Conservation (phyloP, 2,797 vertebrate species). For the Sebastes itinus region DNA sequence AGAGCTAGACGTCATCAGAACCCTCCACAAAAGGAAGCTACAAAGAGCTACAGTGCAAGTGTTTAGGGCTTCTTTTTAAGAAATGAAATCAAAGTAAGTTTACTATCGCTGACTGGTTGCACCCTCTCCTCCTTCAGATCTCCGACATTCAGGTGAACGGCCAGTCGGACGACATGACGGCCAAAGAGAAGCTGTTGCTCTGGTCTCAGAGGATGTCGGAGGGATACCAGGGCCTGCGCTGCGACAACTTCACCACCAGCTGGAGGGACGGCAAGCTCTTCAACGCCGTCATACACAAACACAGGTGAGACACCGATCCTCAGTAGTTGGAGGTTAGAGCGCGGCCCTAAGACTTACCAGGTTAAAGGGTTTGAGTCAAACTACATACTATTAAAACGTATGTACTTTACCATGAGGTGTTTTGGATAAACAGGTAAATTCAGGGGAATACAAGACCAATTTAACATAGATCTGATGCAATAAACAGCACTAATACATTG, state of each 20-base stretch:
- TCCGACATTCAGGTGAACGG: constrained; percentile 97
- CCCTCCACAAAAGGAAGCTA: background rate
- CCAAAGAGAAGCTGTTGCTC: constrained; percentile 96
- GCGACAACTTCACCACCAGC: constrained; percentile 94
- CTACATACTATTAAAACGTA: background rate
- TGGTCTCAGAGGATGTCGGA: constrained; percentile 98
- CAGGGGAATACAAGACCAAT: background rate
- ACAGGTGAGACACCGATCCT: constrained; percentile 81
- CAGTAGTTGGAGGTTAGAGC: background rate
- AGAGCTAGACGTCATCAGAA: background rate
- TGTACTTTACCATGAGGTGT: background rate
- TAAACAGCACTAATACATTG: background rate
- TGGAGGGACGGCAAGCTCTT: constrained; percentile 96
- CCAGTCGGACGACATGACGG: constrained; percentile 97
- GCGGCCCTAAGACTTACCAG: background rate
- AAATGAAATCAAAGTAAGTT: background rate
- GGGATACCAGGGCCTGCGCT: constrained; percentile 91
- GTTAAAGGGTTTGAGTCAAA: background rate
- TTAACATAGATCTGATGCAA: background rate
- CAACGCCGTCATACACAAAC: constrained; percentile 93
- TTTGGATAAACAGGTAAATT: background rate
- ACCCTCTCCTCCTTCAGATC: constrained; percentile 81
- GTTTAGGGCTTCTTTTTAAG: background rate
- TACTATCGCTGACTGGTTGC: background rate
- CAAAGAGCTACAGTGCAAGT: background rate